Evolutionary conservation across 2,113 vertebrate genomes (phyloP), one percentile per base, ranked within the genome.

Genomic region (Eurypyga helias): DNA sequence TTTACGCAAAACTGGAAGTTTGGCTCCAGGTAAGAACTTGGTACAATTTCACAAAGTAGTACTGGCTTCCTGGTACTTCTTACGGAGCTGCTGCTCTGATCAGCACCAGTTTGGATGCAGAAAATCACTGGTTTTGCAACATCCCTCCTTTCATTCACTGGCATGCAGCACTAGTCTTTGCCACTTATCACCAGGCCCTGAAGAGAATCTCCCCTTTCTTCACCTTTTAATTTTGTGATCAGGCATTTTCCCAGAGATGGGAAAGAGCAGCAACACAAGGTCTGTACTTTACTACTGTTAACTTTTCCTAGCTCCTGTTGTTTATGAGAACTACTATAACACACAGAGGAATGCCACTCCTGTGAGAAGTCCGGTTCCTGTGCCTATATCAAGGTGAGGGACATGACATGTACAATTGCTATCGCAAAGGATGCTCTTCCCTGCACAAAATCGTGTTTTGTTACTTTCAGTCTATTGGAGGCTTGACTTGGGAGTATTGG

Each of bases 311-410:
- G 99, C 98, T 91, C 97, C 98, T 5, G 96, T 99, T 80, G 33
- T 87, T 84, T 99, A 99, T 89, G 99, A 99, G 97, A 99, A 99
- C 97, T 99, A 99, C 98, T 99, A 99, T 77, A 98, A 94, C 15
- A 79, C 97, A 76, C 99, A 99, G 95, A 99, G 78, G 96, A 97
- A 96, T 85, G 46, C 96, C 26, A 55, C 89, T 34, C 80, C 86
- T 26, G 95, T 23, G 20, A 98, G 97, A 96, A 98, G 90, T 77
- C 90, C 95, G 2, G 49, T 67, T 57, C 43, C 93, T 6, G 96
- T 66, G 25, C 84, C 97, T 45, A 41, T 96, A 75, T 82, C 96
- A 80, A 97, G 98, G 98, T 98, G 97, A 97, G 67, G 34, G 14
- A n/a, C 19, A 11, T 34, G 38, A 60, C 7, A 21, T 5, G 16